phyloP scores from a whole-genome alignment of 2,113 vertebrate species.

The Bothrops jararaca region DNA sequence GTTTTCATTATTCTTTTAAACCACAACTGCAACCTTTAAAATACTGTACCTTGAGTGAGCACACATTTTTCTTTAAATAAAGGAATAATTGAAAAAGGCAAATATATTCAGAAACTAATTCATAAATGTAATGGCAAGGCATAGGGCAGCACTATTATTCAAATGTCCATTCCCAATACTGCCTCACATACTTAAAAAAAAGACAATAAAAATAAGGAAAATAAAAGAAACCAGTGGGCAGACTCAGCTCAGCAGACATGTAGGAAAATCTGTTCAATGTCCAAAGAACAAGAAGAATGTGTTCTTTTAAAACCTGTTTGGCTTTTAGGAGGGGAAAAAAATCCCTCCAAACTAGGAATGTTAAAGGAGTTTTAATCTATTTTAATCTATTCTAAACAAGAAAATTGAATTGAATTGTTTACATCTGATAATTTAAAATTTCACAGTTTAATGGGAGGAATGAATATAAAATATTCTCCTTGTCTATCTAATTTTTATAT shows the following conservation, averaged over 20 bases:
- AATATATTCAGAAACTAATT: not conserved
- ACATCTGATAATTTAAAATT: not conserved
- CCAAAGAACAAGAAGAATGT: not conserved
- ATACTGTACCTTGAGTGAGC: not conserved
- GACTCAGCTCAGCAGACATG: constrained; percentile 3
- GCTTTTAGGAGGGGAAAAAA: not conserved
- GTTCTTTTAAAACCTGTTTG: not conserved
- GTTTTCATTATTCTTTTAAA: not conserved
- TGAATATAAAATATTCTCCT: not conserved
- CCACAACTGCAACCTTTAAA: constrained; percentile 2
- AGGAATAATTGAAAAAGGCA: not conserved
- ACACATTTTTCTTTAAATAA: constrained; percentile 6
- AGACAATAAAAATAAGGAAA: not conserved
- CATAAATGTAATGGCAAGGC: not conserved
- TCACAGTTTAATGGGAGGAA: not conserved
- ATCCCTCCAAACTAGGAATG: not conserved
- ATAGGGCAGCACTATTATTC: constrained; percentile 22
- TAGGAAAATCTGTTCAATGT: not conserved
- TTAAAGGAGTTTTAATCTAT: not conserved
- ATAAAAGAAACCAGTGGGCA: not conserved
- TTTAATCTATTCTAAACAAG: not conserved
- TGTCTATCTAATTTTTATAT: not conserved
- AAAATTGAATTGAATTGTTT: not conserved
- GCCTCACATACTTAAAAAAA: not conserved
- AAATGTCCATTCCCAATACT: not conserved